Base-by-base conservation (phyloP, 2,888 invertebrate genomes). In the Schizotus pectinicornis region DNA sequence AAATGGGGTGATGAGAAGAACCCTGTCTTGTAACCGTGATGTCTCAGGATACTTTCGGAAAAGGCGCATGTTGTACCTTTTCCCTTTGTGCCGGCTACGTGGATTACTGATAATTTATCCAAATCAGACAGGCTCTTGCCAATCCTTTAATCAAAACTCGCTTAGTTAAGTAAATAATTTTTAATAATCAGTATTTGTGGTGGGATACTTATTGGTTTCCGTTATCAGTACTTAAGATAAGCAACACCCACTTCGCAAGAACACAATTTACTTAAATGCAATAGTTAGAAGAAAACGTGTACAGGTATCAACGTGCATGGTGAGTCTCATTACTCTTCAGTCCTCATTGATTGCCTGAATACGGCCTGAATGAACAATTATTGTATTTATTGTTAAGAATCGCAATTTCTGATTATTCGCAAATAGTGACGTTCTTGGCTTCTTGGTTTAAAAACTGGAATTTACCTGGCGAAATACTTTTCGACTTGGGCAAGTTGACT, bases 1-100 rank as follows among this genome's bases (percentile, higher is more conserved):
- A 99, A 81, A 81, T 99, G 99, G 0, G 99, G 99, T 0, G 98
- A 99, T 45, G 95, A 95, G 79, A 88, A 98, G 77, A 99, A 93
- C 5, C 98, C 98, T 0, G 98, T 98, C 71, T 85, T 89, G 72
- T 86, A 88, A 1, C 95, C 95, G 75, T 92, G 88, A 14, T 86
- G 81, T 0, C 94, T 86, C 7, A 99, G 82, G 60, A 99, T 92
- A 0, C 91, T 88, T 78, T 99, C 99, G 64, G 90, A 88, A 79
- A 94, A 89, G 0, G 97, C 95, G 76, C 97, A 96, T 0, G 97
- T 96, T 11, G 96, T 95, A 13, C 93, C 94, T 87, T 99, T 99
- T 48, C 98, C 99, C 81, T 99, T 99, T 1, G 98, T 98, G 7
- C 99, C 99, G 58, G 95, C 88, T 5, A 99, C 89, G 82, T 99